A percentile compares a stretch with the other conserved stretches of the same genome.
These are phyloP conservation scores for Pelobates cultripes DNA, from an alignment of 2,797 vertebrate genomes.

Conservation along the genomic window DNA sequence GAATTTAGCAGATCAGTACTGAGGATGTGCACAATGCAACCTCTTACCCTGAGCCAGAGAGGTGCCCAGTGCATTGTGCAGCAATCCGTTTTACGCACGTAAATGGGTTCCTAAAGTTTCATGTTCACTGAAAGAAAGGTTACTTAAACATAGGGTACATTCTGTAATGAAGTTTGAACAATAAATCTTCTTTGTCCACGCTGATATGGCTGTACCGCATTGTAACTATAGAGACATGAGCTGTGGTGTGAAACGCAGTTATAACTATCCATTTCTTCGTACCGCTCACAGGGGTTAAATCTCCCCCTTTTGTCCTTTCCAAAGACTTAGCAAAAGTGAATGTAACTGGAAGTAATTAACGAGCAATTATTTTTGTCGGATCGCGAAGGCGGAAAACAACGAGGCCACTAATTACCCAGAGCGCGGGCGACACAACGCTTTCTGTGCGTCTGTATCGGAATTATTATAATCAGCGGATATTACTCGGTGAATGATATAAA, in stretches of 20 bases:
- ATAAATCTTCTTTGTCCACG: too few relatives aligned
- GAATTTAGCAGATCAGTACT: too few relatives aligned
- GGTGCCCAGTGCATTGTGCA: too few relatives aligned
- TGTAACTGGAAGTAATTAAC: conserved; percentile 57
- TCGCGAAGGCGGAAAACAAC: conserved; percentile 54
- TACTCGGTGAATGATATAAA: conserved; percentile 56
- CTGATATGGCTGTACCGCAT: too few relatives aligned
- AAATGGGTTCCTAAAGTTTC: too few relatives aligned
- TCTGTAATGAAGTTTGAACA: too few relatives aligned
- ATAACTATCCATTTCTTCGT: background rate
- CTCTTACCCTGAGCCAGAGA: too few relatives aligned
- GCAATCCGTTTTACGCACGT: too few relatives aligned
- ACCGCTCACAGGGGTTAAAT: conserved; percentile 36
- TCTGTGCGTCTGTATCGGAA: conserved; percentile 52
- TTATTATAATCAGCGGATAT: conserved; percentile 56
- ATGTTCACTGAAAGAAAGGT: too few relatives aligned
- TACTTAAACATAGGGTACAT: too few relatives aligned
- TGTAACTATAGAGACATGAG: too few relatives aligned
- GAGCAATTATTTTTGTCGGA: conserved; percentile 55
- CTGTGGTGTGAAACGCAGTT: background rate
- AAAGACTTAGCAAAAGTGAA: conserved; percentile 53
- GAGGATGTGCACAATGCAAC: too few relatives aligned
- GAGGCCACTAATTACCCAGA: conserved; percentile 55
- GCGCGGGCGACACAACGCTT: conserved; percentile 49
- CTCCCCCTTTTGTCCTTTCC: conserved; percentile 45